Evolutionary conservation across 2,888 invertebrate species (phyloP), one percentile per base, ranked within the genome.

Genomic region (Brachyptera risi): DNA sequence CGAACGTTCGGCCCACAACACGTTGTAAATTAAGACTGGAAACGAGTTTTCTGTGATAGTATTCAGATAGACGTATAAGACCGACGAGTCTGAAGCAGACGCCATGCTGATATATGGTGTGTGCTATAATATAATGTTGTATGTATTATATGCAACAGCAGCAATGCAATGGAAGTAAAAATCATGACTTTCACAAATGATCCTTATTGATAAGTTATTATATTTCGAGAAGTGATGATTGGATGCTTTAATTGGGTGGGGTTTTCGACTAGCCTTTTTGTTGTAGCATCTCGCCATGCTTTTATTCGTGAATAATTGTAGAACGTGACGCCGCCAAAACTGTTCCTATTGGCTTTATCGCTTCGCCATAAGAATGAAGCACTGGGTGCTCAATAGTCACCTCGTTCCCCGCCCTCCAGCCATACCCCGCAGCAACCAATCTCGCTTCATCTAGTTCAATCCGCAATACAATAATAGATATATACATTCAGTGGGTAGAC

Each of bases 171-270:
- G 54, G 35, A 35, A 37, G 37, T 51, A 35, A 54, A 54, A 54
- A 37, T 35, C 35, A 54, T 54, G 54, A 54, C 54, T 54, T 47
- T 31, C 47, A 37, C 58, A 47, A 56, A 47, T 47, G 44, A 44
- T 42, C 31, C 47, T 60, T 47, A 60, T 60, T 56, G 60, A 60
- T 60, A 56, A 60, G 35, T 56, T 56, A 56, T 56, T 56, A 44
- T 56, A 56, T 56, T 54, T 37, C 54, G 19, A 54, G 54, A 60
- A 42, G 56, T 56, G 60, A 47, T 60, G 56, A 60, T 56, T 56
- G 56, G 56, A 19, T 60, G 35, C 21, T 44, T 42, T 56, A 37
- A 37, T 54, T 35, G 37, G 37, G 54, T 54, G 54, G 13, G 54
- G 54, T 35, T 35, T 31, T 35, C 37, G 51, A 31, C 31, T 35